phyloP scores from a whole-genome alignment of 1,140 invertebrate genomes.

The Drosophila takahashii region DNA sequence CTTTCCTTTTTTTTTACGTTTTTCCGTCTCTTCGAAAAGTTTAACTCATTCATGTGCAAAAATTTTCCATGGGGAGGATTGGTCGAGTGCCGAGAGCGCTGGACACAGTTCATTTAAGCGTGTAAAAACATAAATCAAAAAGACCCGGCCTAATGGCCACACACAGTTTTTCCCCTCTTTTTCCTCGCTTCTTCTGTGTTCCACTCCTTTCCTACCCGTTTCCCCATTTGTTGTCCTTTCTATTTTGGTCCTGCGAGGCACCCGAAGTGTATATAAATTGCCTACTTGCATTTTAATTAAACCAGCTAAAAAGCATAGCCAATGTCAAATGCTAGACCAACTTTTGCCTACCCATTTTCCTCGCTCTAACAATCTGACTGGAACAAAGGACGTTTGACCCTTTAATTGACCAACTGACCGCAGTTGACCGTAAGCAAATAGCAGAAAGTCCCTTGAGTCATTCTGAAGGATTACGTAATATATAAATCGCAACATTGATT shows the following conservation, averaged over 20 bases:
- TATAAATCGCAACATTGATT: neutral
- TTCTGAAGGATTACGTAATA: neutral
- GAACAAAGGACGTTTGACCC: slow-evolving; percentile 71
- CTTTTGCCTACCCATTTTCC: slow-evolving; percentile 20
- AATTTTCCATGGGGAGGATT: slow-evolving; percentile 57
- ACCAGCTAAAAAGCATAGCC: slow-evolving; percentile 75
- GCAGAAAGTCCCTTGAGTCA: slow-evolving; percentile 33
- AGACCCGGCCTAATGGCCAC: slow-evolving; percentile 69
- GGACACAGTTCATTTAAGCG: slow-evolving; percentile 78
- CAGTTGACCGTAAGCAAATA: slow-evolving; percentile 74
- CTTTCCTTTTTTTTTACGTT: slow-evolving; percentile 45
- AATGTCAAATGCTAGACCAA: slow-evolving; percentile 72
- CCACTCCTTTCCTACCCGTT: slow-evolving; percentile 5
- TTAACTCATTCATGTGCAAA: slow-evolving; percentile 76
- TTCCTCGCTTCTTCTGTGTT: neutral
- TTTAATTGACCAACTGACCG: slow-evolving; percentile 80
- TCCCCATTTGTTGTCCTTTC: slow-evolving; percentile 13
- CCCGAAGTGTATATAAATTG: slow-evolving; percentile 82
- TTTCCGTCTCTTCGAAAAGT: slow-evolving; percentile 22
- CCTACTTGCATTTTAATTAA: slow-evolving; percentile 84
- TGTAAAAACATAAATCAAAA: slow-evolving; percentile 83
- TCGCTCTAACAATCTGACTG: slow-evolving; percentile 4
- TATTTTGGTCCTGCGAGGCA: slow-evolving; percentile 28
- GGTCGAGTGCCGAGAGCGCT: slow-evolving; percentile 20
- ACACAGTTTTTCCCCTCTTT: slow-evolving; percentile 24